Evolutionary conservation across 2,113 vertebrate genomes (phyloP).

Genomic region (Caranx ignobilis): DNA sequence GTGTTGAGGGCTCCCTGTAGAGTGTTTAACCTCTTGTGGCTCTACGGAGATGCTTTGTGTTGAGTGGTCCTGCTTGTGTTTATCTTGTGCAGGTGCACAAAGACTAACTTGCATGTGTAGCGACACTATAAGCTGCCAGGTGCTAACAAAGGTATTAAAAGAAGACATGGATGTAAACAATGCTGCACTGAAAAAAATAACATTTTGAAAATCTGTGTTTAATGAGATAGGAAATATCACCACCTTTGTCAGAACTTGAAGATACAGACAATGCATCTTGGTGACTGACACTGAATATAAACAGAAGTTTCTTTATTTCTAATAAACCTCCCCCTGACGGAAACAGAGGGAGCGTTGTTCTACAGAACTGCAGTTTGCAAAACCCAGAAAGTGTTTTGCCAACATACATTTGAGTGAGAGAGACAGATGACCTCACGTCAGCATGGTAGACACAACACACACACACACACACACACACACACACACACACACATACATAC

Average conservation of each 20-base stretch:
- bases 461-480: neutral
- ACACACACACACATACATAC: constrained; percentile 7
- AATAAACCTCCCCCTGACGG: neutral
- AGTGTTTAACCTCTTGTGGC: neutral
- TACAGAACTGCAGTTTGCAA: neutral
- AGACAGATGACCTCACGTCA: constrained; percentile 36
- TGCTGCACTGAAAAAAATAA: neutral
- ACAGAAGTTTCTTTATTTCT: neutral
- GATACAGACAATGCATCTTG: neutral
- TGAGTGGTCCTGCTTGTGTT: neutral
- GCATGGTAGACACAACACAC: constrained; percentile 12
- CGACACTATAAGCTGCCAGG: neutral
- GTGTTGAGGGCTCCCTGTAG: neutral
- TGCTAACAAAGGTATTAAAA: neutral
- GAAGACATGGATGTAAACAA: neutral
- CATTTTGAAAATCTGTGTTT: neutral
- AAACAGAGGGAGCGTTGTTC: neutral
- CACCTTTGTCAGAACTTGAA: neutral
- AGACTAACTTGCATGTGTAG: neutral
- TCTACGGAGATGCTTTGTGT: neutral
- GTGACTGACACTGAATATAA: neutral
- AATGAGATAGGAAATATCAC: neutral
- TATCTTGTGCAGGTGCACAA: neutral
- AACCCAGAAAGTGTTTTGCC: constrained; percentile 11
- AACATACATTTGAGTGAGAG: constrained; percentile 10